Conservation (phyloP, 37 sponge, comb jelly and placozoan species). For the Aphrocallistes beatrix region DNA sequence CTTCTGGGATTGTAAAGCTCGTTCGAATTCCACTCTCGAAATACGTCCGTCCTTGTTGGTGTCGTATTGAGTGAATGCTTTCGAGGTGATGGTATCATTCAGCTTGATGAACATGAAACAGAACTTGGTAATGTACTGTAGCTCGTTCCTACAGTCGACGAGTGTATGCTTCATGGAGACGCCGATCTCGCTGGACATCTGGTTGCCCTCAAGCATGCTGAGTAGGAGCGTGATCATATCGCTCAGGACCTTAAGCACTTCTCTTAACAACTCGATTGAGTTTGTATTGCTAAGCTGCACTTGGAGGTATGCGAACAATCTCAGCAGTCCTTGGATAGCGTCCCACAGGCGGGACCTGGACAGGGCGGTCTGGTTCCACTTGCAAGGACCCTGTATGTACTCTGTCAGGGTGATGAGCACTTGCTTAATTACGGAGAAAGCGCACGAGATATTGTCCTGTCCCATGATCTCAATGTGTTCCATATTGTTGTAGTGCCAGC, state of each 20-base stretch:
- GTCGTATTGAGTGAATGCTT: constrained; percentile 78
- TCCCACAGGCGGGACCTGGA: constrained; percentile 79
- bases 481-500: constrained; percentile 61
- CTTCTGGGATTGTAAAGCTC: background rate
- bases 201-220: constrained; percentile 70
- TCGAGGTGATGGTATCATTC: constrained; percentile 61
- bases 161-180: constrained; percentile 1
- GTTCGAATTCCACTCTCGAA: constrained; percentile 65
- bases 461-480: constrained; percentile 45
- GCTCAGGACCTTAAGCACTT: constrained; percentile 64
- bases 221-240: constrained; percentile 62
- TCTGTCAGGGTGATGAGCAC: constrained; percentile 82
- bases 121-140: constrained; percentile 64
- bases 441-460: constrained; percentile 50
- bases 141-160: constrained; percentile 2
- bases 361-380: constrained; percentile 68
- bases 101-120: constrained; percentile 78
- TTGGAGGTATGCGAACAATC: constrained; percentile 63
- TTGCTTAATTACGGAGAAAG: constrained; percentile 67
- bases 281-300: constrained; percentile 53
- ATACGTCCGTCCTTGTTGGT: constrained; percentile 80
- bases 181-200: constrained; percentile 5
- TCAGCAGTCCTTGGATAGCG: constrained; percentile 71
- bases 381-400: constrained; percentile 87
- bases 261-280: constrained; percentile 71